These are phyloP conservation scores for Monochamus saltuarius DNA, from an alignment of 1,140 invertebrate genomes.

Conservation along the genomic window DNA sequence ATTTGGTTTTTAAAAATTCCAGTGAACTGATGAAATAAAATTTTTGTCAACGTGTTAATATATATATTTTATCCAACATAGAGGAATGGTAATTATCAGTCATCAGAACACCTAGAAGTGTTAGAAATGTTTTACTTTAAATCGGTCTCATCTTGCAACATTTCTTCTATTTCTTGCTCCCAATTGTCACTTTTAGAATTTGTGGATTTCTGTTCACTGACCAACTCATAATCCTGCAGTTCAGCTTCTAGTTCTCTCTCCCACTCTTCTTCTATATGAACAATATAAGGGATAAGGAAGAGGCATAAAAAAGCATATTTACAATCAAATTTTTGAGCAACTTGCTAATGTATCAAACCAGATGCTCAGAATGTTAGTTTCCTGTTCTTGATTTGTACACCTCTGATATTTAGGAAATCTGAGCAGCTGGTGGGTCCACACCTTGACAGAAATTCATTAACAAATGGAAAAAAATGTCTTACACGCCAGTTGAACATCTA, in stretches of 20 bases:
- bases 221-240: constrained; percentile 89
- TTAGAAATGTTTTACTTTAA: constrained; percentile 39
- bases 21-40: too few relatives aligned
- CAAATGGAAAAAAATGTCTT: constrained; percentile 16
- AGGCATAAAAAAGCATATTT: constrained; percentile 18
- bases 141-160: constrained; percentile 46
- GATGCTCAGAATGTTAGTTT: constrained; percentile 49
- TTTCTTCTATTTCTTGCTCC: constrained; percentile 49
- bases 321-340: constrained; percentile 26
- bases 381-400: constrained; percentile 35
- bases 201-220: constrained; percentile 56
- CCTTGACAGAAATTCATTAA: constrained; percentile 20
- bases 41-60: too few relatives aligned
- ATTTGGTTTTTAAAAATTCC: too few relatives aligned
- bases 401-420: constrained; percentile 21
- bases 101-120: constrained; percentile 7
- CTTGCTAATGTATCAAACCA: constrained; percentile 30
- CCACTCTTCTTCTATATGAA: constrained; percentile 79
- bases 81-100: constrained; percentile 17
- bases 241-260: constrained; percentile 90
- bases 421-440: constrained; percentile 40
- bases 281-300: constrained; percentile 41
- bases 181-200: constrained; percentile 43
- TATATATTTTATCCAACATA: too few relatives aligned
- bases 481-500: background rate